Evolutionary conservation across 2,888 invertebrate species (phyloP).

Genomic region (Prosopocoilus inquinatus): DNA sequence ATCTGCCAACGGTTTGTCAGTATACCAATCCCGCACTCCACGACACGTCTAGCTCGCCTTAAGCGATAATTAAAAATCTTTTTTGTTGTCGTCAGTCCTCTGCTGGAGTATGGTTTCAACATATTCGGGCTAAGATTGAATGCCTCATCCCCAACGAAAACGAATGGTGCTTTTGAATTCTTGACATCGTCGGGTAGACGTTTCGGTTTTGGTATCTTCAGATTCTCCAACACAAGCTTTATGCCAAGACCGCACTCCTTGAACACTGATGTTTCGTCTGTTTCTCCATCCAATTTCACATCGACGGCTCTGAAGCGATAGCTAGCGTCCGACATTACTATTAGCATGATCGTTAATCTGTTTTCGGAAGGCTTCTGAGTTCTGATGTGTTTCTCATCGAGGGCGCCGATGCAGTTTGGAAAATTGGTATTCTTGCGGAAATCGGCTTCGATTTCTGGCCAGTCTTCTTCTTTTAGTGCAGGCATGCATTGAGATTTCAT

Average conservation of each 20-base stretch:
- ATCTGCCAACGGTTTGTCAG: constrained; percentile 34
- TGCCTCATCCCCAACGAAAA: constrained; percentile 16
- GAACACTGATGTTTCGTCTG: constrained; percentile 24
- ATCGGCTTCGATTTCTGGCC: constrained; percentile 4
- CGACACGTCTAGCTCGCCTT: constrained; percentile 26
- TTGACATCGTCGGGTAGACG: constrained; percentile 2
- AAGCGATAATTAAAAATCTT: constrained; percentile 32
- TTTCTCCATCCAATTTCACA: constrained; percentile 30
- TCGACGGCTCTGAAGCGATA: constrained; percentile 32
- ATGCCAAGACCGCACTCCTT: constrained; percentile 22
- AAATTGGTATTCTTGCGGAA: constrained; percentile 13
- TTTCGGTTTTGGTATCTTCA: constrained; percentile 13
- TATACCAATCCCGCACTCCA: constrained; percentile 36
- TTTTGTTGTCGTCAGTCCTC: constrained; percentile 16
- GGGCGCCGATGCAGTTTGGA: constrained; percentile 12
- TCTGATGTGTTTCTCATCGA: constrained; percentile 23
- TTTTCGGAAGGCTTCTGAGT: constrained; percentile 19
- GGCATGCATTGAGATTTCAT: constrained; percentile 2
- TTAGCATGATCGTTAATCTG: constrained; percentile 29
- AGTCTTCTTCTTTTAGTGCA: constrained; percentile 1
- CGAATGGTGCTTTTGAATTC: constrained; percentile 2
- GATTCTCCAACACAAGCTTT: constrained; percentile 13
- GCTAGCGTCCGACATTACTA: constrained; percentile 12
- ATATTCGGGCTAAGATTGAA: constrained; percentile 9
- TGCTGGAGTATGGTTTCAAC: constrained; percentile 12